Conservation (phyloP, 30 jellyfish, hydroid and myxozoan species). For the Pseudorhiza aurosa region DNA sequence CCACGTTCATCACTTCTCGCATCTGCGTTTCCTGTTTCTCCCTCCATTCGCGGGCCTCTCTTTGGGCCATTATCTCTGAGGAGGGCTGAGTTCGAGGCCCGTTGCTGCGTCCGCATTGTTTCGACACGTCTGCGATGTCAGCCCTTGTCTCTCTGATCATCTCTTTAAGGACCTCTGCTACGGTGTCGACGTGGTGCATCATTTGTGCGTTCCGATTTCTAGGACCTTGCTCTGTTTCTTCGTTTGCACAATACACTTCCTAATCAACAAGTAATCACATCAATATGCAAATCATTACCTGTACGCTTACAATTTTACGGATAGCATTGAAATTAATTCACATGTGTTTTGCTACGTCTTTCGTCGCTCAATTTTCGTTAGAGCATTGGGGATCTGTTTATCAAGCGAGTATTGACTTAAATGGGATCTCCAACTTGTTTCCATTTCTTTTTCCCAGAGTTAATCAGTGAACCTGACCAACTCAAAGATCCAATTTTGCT, state of each 20-base stretch:
- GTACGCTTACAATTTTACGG: neutral
- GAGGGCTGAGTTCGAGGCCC: conserved; percentile 21
- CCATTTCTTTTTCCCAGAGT: no score
- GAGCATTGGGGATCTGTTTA: no score
- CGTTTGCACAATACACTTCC: conserved; percentile 89
- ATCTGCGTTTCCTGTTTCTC: conserved; percentile 52
- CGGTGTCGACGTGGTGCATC: conserved; percentile 76
- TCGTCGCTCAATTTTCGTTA: no score
- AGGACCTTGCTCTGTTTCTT: conserved; percentile 71
- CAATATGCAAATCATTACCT: neutral
- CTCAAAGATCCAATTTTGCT: no score
- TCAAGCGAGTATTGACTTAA: no score
- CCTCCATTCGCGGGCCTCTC: conserved; percentile 76
- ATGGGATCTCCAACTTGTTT: no score
- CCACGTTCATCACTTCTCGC: conserved; percentile 40
- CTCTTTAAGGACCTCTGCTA: conserved; percentile 74
- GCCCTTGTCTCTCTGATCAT: conserved; percentile 56
- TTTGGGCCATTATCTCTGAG: conserved; percentile 63
- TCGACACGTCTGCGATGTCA: conserved; percentile 62
- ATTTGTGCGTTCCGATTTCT: conserved; percentile 64
- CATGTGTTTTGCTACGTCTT: no score
- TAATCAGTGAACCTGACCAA: no score
- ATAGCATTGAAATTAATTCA: no score
- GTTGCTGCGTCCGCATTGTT: conserved; percentile 37
- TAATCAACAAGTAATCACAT: neutral